phyloP scores from a whole-genome alignment of 2,888 invertebrate genomes.

The Sinelater perroti region DNA sequence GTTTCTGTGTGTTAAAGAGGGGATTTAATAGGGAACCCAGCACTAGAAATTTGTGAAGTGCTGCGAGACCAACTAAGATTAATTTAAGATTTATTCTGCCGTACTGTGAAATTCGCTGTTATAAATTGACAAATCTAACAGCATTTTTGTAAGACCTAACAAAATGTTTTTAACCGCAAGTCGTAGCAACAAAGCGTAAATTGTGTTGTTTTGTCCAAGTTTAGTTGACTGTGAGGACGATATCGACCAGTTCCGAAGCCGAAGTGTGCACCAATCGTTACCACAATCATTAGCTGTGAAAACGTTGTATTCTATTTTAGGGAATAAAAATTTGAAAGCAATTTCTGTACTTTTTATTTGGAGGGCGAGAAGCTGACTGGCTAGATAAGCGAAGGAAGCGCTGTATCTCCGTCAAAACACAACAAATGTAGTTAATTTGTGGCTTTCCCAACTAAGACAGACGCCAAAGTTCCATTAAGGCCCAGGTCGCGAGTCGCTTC shows the following conservation, averaged over 20 bases:
- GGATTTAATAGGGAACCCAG: no score
- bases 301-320: slow-evolving; percentile 23
- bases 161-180: no score
- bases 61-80: no score
- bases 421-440: slow-evolving; percentile 31
- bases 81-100: no score
- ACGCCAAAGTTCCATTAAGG: slow-evolving; percentile 21
- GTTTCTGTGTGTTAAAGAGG: no score
- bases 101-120: no score
- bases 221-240: slow-evolving; percentile 10
- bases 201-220: no score
- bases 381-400: slow-evolving; percentile 26
- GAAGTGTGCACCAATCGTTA: slow-evolving; percentile 24
- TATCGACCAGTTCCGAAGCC: not conserved
- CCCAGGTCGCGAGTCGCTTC: slow-evolving; percentile 6
- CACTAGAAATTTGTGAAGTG: no score
- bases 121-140: no score
- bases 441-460: slow-evolving; percentile 19
- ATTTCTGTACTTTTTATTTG: not conserved
- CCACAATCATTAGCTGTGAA: slow-evolving; percentile 26
- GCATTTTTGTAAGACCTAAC: no score
- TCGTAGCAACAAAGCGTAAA: no score
- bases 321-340: slow-evolving; percentile 17
- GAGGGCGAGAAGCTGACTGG: not conserved
- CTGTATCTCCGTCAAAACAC: slow-evolving; percentile 28